Conservation (phyloP, 2,888 invertebrate species). For the Empis stercorea region DNA sequence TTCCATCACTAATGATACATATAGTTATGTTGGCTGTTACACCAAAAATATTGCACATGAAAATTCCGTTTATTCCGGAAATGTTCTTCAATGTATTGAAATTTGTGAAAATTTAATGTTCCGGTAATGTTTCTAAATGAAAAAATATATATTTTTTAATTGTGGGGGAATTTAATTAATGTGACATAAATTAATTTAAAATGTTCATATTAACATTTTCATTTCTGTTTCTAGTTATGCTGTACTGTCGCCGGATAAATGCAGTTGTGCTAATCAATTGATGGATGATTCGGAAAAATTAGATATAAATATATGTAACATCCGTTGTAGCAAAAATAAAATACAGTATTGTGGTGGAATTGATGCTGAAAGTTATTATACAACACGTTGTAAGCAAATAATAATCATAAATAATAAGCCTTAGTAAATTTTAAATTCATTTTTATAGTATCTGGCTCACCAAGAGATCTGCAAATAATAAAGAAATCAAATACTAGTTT, state of each 20-base stretch:
- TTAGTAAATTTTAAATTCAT: neutral
- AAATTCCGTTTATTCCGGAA: conserved; percentile 27
- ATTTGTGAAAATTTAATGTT: conserved; percentile 27
- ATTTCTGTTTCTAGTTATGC: conserved; percentile 21
- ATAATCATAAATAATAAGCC: neutral
- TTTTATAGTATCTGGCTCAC: conserved; percentile 51
- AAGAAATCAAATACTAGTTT: conserved; percentile 52
- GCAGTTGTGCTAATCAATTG: conserved; percentile 25
- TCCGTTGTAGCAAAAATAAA: conserved; percentile 47
- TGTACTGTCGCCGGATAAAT: conserved; percentile 26
- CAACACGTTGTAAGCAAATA: conserved; percentile 39
- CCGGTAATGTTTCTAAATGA: conserved; percentile 14
- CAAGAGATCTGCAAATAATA: conserved; percentile 43
- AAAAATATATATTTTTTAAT: neutral
- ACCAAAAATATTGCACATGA: conserved; percentile 25
- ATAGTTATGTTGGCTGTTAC: conserved; percentile 28
- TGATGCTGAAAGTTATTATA: conserved; percentile 53
- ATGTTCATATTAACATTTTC: neutral
- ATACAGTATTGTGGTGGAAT: conserved; percentile 54
- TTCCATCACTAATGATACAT: too few species aligned
- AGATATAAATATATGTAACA: conserved; percentile 39
- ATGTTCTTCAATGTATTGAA: conserved; percentile 29
- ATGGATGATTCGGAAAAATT: conserved; percentile 29
- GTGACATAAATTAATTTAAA: neutral
- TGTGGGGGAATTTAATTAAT: neutral